phyloP scores from a whole-genome alignment of 2,797 vertebrate species.

The Apogon hyalosoma region DNA sequence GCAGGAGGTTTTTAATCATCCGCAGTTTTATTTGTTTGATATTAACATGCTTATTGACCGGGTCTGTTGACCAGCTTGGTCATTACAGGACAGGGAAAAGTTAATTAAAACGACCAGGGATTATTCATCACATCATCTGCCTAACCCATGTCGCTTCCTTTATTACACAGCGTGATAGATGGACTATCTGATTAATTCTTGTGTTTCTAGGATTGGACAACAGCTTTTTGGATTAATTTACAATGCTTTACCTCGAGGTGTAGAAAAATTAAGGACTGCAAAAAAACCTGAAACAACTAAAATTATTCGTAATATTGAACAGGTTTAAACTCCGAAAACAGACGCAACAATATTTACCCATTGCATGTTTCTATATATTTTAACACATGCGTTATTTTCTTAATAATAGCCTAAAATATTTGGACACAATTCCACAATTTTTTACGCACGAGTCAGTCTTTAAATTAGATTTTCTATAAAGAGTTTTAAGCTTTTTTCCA shows the following conservation, averaged over 20 bases:
- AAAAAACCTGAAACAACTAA: slow-evolving; percentile 27
- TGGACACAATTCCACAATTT: neutral
- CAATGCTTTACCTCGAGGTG: slow-evolving; percentile 83
- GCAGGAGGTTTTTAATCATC: slow-evolving; percentile 99
- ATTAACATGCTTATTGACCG: slow-evolving; percentile 99
- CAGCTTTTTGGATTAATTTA: slow-evolving; percentile 88
- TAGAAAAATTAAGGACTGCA: slow-evolving; percentile 63
- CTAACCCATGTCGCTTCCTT: slow-evolving; percentile 96
- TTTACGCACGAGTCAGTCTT: neutral
- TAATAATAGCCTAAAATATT: slow-evolving; percentile 2
- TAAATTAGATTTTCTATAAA: slow-evolving; percentile 3
- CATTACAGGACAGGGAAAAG: slow-evolving; percentile 99
- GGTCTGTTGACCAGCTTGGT: slow-evolving; percentile 99
- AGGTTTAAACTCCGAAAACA: slow-evolving; percentile 1
- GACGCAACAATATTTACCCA: neutral
- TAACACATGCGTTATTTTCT: too few relatives aligned
- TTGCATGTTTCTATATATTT: neutral
- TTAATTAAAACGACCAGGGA: slow-evolving; percentile 99
- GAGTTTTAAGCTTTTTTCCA: neutral
- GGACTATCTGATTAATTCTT: slow-evolving; percentile 96
- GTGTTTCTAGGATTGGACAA: slow-evolving; percentile 99
- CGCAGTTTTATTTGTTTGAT: slow-evolving; percentile 99
- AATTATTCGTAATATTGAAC: slow-evolving; percentile 19
- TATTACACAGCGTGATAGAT: slow-evolving; percentile 98
- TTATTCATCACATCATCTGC: slow-evolving; percentile 99